Evolutionary conservation across 2,888 invertebrate genomes (phyloP).

Genomic region (Drosophila rubida): DNA sequence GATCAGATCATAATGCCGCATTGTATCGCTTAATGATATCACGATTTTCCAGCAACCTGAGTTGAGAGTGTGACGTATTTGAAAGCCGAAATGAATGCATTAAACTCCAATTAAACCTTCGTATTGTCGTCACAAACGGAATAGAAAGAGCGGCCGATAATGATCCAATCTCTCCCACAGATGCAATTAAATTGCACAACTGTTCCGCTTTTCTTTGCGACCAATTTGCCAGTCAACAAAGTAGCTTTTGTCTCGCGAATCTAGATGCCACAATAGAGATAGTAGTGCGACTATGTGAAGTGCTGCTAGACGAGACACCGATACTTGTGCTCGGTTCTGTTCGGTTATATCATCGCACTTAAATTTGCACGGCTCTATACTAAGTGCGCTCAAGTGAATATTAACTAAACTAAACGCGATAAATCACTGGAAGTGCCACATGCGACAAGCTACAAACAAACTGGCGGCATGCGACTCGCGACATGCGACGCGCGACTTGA

Average conservation of each 20-base stretch:
- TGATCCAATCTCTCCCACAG: constrained; percentile 33
- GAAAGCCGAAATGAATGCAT: constrained; percentile 21
- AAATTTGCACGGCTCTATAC: constrained; percentile 1
- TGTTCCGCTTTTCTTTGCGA: constrained; percentile 39
- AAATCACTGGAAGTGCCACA: constrained; percentile 38
- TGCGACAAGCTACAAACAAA: constrained; percentile 4
- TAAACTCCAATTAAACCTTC: constrained; percentile 32
- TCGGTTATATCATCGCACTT: constrained; percentile 36
- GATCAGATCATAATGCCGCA: constrained; percentile 19
- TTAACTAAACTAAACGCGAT: constrained; percentile 45
- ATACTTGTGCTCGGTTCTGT: constrained; percentile 11
- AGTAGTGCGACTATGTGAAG: constrained; percentile 2
- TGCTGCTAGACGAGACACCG: constrained; percentile 7
- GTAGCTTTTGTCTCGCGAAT: constrained; percentile 47
- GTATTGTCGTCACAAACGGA: constrained; percentile 40
- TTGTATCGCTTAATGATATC: constrained; percentile 46
- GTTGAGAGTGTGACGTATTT: constrained; percentile 31
- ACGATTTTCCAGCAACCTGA: constrained; percentile 34
- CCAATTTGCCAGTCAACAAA: constrained; percentile 42
- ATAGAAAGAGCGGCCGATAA: constrained; percentile 33
- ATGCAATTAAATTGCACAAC: constrained; percentile 57
- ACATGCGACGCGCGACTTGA: constrained; percentile 26
- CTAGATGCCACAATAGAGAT: constrained; percentile 26
- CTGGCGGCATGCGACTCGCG: not conserved
- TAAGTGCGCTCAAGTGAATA: constrained; percentile 38